Percentiles rank a stretch among this genome's conserved stretches.
phyloP scores from a whole-genome alignment of 2,113 vertebrate species.

The Aepyceros melampus region DNA sequence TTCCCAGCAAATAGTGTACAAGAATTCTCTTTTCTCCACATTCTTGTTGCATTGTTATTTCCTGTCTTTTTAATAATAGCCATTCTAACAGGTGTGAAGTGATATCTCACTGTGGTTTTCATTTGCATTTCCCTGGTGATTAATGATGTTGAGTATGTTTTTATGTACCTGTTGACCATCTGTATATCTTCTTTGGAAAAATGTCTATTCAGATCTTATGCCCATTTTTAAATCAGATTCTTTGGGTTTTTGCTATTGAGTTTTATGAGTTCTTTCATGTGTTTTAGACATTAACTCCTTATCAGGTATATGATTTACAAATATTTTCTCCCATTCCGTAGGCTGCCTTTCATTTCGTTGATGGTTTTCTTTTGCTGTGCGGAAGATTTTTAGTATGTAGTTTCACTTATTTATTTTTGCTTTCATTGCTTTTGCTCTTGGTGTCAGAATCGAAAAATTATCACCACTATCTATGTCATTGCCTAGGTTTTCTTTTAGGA shows the following conservation, averaged over 20 bases:
- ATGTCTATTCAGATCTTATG: neutral
- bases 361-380: neutral
- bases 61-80: neutral
- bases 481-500: neutral
- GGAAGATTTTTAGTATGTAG: neutral
- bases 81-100: neutral
- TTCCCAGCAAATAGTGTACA: neutral
- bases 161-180: neutral
- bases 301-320: neutral
- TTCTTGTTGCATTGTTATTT: neutral
- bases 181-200: neutral
- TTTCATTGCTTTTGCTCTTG: neutral
- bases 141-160: neutral
- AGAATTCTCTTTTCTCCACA: neutral
- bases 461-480: neutral
- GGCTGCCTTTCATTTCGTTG: neutral
- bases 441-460: neutral
- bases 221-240: neutral
- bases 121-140: neutral
- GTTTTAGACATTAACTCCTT: neutral
- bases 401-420: neutral
- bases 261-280: neutral
- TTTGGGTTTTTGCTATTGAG: neutral
- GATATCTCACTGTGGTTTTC: neutral
- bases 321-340: neutral